phyloP scores from a whole-genome alignment of 2,888 invertebrate genomes.

The Parnassius glacialis region DNA sequence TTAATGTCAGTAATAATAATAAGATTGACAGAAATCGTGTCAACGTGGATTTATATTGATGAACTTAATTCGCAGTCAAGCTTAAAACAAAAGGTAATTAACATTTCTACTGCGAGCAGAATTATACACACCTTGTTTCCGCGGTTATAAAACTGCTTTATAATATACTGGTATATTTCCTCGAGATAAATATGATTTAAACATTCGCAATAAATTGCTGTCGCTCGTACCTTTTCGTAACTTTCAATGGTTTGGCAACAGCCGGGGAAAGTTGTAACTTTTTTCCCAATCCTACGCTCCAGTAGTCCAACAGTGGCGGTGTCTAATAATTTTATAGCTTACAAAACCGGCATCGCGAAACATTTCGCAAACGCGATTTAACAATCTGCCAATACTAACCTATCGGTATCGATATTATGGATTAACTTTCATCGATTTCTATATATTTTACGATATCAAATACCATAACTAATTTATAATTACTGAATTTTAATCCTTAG shows the following conservation, averaged over 20 bases:
- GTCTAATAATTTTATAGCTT: slow-evolving; percentile 72
- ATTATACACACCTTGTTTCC: neutral
- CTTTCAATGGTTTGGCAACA: slow-evolving; percentile 63
- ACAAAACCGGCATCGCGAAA: slow-evolving; percentile 57
- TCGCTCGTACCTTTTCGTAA: slow-evolving; percentile 52
- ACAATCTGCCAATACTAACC: slow-evolving; percentile 36
- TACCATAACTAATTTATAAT: too few species aligned
- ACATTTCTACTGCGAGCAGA: neutral
- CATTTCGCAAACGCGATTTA: slow-evolving; percentile 59
- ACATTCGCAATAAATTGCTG: slow-evolving; percentile 1
- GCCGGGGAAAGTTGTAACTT: slow-evolving; percentile 63
- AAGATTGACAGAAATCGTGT: too few species aligned
- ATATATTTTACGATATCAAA: too few species aligned
- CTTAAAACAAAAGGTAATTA: neutral
- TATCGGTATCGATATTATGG: slow-evolving; percentile 7
- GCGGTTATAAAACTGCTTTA: neutral
- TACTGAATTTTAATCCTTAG: too few species aligned
- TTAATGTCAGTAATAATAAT: too few species aligned
- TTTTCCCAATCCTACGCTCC: slow-evolving; percentile 78
- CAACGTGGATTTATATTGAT: too few species aligned
- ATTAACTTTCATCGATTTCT: neutral
- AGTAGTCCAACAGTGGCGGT: slow-evolving; percentile 62
- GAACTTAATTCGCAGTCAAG: neutral
- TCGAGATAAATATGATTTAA: neutral
- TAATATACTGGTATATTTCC: neutral